Conservation (phyloP, 2,113 vertebrate genomes). For the Tursiops truncatus region DNA sequence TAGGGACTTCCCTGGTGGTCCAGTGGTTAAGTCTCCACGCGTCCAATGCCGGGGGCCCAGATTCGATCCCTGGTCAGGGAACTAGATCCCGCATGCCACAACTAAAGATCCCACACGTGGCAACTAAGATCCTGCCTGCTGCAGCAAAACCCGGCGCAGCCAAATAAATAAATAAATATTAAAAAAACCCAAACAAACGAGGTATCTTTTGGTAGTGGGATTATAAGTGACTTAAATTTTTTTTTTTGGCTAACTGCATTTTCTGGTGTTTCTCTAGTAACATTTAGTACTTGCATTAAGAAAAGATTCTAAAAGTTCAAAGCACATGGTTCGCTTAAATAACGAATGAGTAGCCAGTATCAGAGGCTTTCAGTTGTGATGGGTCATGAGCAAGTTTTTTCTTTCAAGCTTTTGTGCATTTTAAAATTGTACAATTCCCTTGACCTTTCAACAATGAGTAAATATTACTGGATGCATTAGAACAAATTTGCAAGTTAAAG, state of each 20-base stretch:
- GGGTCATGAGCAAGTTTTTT: background rate
- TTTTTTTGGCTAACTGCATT: background rate
- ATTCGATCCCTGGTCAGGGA: no score
- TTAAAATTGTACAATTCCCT: background rate
- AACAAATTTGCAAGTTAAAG: slow-evolving; percentile 70
- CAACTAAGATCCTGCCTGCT: no score
- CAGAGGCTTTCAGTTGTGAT: background rate
- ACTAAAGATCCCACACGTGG: no score
- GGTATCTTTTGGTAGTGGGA: background rate
- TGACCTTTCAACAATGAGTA: slow-evolving; percentile 26
- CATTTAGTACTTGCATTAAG: background rate
- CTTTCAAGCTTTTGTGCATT: slow-evolving; percentile 39
- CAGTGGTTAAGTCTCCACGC: no score
- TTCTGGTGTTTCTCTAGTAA: background rate
- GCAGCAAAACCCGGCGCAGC: no score
- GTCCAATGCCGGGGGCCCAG: no score
- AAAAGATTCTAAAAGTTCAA: background rate
- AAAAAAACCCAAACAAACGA: background rate
- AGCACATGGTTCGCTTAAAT: background rate
- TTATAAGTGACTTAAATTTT: background rate
- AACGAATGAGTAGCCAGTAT: background rate
- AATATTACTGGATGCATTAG: slow-evolving; percentile 15
- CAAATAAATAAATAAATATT: no score
- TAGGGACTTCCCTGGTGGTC: no score
- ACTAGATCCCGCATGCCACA: no score